These are phyloP conservation scores for Herminia tarsipennalis DNA, from an alignment of 2,888 invertebrate species.

Conservation along the genomic window DNA sequence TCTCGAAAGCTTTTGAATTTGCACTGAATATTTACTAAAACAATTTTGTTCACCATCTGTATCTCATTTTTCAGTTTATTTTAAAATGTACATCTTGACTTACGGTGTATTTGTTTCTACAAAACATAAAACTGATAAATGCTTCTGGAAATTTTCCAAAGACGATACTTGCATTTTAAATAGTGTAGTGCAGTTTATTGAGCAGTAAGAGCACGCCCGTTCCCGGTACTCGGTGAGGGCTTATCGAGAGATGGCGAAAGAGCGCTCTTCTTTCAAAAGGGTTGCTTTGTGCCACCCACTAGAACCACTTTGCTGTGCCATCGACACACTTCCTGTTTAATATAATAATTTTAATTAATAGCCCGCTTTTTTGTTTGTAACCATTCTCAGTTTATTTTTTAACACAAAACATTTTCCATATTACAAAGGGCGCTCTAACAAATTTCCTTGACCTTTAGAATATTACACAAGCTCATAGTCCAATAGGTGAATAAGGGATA, in stretches of 20 bases:
- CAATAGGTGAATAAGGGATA: conserved; percentile 11
- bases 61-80: neutral
- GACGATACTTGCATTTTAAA: conserved; percentile 36
- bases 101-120: neutral
- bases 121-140: conserved; percentile 1
- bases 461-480: conserved; percentile 20
- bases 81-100: neutral
- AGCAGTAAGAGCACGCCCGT: conserved; percentile 51
- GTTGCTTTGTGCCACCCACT: conserved; percentile 74
- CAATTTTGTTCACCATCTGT: conserved; percentile 7
- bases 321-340: conserved; percentile 61
- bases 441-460: conserved; percentile 36
- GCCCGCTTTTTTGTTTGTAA: neutral
- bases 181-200: conserved; percentile 53
- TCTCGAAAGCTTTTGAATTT: conserved; percentile 19
- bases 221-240: conserved; percentile 51
- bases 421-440: conserved; percentile 8
- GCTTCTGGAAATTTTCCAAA: conserved; percentile 4
- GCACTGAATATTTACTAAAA: conserved; percentile 12
- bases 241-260: conserved; percentile 75
- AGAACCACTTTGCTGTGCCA: conserved; percentile 63
- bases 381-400: too few species aligned
- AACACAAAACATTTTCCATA: neutral
- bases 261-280: conserved; percentile 72
- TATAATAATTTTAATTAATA: conserved; percentile 29